Conservation (phyloP, 2,797 vertebrate genomes). For the Helostoma temminkii region DNA sequence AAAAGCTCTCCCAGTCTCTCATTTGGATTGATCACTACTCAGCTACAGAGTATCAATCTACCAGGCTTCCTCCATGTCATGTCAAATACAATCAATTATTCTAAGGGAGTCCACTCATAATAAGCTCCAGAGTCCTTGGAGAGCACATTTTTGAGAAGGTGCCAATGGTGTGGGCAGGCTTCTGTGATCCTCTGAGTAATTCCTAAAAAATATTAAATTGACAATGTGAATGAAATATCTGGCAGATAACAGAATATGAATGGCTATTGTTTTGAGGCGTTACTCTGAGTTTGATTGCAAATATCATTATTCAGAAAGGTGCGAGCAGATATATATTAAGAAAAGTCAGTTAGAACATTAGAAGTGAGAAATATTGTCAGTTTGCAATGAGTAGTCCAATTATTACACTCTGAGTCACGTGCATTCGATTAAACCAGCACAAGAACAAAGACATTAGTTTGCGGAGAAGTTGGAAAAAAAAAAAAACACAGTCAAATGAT, state of each 20-base stretch:
- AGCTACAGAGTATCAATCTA: conserved; percentile 57
- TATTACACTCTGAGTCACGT: conserved; percentile 63
- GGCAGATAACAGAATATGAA: conserved; percentile 32
- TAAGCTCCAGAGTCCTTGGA: conserved; percentile 49
- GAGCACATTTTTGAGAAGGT: conserved; percentile 31
- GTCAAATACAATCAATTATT: conserved; percentile 79
- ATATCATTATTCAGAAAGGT: conserved; percentile 53
- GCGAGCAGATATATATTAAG: conserved; percentile 53
- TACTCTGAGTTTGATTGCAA: conserved; percentile 34
- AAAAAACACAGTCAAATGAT: conserved; percentile 58
- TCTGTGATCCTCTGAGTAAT: conserved; percentile 37
- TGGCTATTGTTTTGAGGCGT: conserved; percentile 36
- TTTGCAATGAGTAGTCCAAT: conserved; percentile 67
- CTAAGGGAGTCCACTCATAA: conserved; percentile 61
- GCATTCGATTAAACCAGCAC: conserved; percentile 61
- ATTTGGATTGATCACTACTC: conserved; percentile 73
- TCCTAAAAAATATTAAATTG: conserved; percentile 10
- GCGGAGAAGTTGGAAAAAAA: conserved; percentile 32
- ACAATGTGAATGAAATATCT: conserved; percentile 30
- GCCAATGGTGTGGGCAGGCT: conserved; percentile 26
- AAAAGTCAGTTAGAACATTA: conserved; percentile 56
- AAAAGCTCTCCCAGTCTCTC: conserved; percentile 65
- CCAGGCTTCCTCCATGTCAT: conserved; percentile 62
- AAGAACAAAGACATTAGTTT: conserved; percentile 56
- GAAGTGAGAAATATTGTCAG: conserved; percentile 63